Conservation (phyloP, 2,113 vertebrate genomes). For the Gulo gulo region DNA sequence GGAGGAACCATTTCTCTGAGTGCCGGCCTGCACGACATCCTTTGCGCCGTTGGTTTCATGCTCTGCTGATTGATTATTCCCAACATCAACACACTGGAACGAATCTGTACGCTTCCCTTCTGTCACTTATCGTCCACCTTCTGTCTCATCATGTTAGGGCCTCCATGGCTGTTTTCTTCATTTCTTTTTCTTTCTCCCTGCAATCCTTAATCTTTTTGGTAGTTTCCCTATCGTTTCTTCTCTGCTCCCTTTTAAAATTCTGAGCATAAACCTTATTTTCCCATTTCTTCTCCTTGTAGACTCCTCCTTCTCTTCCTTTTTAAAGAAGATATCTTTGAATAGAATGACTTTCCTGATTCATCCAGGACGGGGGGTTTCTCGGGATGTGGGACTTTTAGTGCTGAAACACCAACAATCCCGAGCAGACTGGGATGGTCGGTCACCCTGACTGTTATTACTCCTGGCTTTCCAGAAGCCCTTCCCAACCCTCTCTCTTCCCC, state of each 20-base stretch:
- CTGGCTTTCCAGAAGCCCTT: neutral
- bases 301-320: neutral
- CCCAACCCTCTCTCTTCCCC: accelerated
- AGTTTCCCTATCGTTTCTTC: neutral
- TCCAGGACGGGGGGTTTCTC: neutral
- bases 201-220: neutral
- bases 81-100: neutral
- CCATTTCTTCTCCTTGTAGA: neutral
- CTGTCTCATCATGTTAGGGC: neutral
- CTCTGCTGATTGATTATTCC: neutral
- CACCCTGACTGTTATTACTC: neutral
- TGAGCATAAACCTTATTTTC: neutral
- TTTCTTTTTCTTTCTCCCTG: neutral
- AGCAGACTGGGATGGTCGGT: neutral
- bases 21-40: neutral
- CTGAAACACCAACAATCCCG: neutral
- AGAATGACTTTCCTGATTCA: neutral
- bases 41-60: neutral
- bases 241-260: neutral
- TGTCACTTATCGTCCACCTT: neutral
- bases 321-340: neutral
- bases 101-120: neutral
- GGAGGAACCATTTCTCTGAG: neutral
- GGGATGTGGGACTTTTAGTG: neutral
- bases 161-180: neutral